A percentile compares a stretch with the other conserved stretches of the same genome.
Conservation (phyloP, 2,113 vertebrate genomes). For the Crotalus tigris region DNA sequence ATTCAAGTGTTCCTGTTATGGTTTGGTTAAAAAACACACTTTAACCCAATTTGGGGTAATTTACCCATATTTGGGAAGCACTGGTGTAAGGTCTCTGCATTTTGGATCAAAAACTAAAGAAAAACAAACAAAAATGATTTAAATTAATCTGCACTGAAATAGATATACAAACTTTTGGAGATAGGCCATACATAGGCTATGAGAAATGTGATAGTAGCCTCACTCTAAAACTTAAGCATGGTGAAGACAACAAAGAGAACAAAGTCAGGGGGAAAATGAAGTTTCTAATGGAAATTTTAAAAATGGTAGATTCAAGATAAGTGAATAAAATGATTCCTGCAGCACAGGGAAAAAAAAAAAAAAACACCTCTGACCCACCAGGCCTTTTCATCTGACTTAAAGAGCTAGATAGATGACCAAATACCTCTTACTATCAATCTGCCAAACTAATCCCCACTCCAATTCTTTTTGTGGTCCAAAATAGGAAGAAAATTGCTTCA, state of each 20-base stretch:
- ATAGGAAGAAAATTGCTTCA: neutral
- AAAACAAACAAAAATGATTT: too few species aligned
- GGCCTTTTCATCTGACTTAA: neutral
- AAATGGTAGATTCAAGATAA: neutral
- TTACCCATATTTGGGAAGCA: too few species aligned
- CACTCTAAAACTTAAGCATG: neutral
- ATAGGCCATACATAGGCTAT: neutral
- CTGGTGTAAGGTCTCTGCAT: too few species aligned
- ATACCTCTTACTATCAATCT: neutral
- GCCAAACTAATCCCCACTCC: neutral
- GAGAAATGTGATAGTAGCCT: neutral
- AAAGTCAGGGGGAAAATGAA: neutral
- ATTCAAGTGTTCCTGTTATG: too few species aligned
- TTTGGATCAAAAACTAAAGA: too few species aligned
- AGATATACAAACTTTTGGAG: too few species aligned
- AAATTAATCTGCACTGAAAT: too few species aligned
- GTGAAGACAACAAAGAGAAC: neutral
- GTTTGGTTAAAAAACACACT: too few species aligned
- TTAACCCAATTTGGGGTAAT: too few species aligned
- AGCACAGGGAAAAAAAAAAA: neutral
- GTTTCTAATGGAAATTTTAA: neutral
- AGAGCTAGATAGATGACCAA: neutral
- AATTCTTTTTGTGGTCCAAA: neutral
- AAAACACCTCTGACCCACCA: neutral
- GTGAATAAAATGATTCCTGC: neutral